Conservation (phyloP, 2,888 invertebrate species). For the Sclerodermus sp. region DNA sequence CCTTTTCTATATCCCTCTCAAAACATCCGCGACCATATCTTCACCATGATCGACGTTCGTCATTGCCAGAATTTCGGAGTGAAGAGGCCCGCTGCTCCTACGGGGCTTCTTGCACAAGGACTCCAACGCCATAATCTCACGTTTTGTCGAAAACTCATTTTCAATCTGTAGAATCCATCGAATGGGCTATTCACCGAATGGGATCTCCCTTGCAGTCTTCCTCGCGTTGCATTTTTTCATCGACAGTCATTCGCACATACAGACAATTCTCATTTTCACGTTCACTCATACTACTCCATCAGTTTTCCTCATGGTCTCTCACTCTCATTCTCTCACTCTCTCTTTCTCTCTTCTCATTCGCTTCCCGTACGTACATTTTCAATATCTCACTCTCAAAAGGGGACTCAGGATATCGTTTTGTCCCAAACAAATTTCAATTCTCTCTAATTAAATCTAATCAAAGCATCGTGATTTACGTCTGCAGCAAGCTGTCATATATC, state of each 20-base stretch:
- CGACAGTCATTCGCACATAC: constrained; percentile 13
- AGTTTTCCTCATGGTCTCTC: constrained; percentile 13
- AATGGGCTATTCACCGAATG: not conserved
- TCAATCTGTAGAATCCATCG: too few relatives aligned
- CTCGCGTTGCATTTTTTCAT: constrained; percentile 5
- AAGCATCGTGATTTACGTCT: too few relatives aligned
- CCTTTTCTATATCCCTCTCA: too few relatives aligned
- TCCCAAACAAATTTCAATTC: constrained; percentile 35
- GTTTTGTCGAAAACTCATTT: too few relatives aligned
- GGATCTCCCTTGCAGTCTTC: constrained; percentile 9
- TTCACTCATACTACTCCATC: constrained; percentile 8
- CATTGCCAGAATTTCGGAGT: too few relatives aligned
- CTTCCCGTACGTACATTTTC: constrained; percentile 12
- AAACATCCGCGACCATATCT: too few relatives aligned
- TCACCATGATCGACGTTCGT: too few relatives aligned
- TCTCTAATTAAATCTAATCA: constrained; percentile 21
- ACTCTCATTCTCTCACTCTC: constrained; percentile 14
- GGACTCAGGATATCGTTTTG: constrained; percentile 22
- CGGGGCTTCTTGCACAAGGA: constrained; percentile 25
- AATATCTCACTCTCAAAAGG: constrained; percentile 22
- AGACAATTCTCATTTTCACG: constrained; percentile 17
- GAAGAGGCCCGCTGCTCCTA: constrained; percentile 24
- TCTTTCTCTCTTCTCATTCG: constrained; percentile 10
- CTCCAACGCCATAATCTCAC: constrained; percentile 9
- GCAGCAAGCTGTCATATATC: too few relatives aligned